Conservation (phyloP, 2,113 vertebrate genomes). For the Albula goreensis region DNA sequence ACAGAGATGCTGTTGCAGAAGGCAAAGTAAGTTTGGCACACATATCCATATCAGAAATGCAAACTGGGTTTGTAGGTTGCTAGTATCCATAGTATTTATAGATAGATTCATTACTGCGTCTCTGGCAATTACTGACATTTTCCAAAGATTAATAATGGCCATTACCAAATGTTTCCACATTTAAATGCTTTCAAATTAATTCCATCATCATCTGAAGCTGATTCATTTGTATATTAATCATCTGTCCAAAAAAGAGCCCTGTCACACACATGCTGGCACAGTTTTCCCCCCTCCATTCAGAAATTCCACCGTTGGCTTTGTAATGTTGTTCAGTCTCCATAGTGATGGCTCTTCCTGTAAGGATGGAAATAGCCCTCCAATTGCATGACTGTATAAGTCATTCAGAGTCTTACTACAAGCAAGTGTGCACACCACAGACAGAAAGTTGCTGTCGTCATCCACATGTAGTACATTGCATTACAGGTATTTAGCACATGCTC, state of each 20-base stretch:
- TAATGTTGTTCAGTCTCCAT: not conserved
- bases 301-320: not conserved
- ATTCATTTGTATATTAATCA: slow-evolving; percentile 44
- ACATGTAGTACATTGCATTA: not conserved
- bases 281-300: not conserved
- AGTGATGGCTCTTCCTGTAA: not conserved
- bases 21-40: not conserved
- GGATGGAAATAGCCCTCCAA: not conserved
- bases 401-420: not conserved
- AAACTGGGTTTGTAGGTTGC: not conserved
- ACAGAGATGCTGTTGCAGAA: slow-evolving; percentile 15
- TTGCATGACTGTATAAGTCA: too few species aligned
- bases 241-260: not conserved
- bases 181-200: slow-evolving; percentile 42
- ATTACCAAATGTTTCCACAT: slow-evolving; percentile 56
- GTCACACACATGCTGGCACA: not conserved
- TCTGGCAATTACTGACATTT: slow-evolving; percentile 40
- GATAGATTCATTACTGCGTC: slow-evolving; percentile 36
- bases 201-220: slow-evolving; percentile 29
- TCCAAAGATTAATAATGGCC: slow-evolving; percentile 53
- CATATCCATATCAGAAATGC: not conserved
- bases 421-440: not conserved
- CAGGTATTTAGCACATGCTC: too few species aligned
- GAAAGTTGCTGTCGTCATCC: not conserved
- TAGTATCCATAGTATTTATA: slow-evolving; percentile 32